Evolutionary conservation across 1,140 invertebrate genomes (phyloP), one percentile per base, ranked within the genome.

Genomic region (Neotoxoptera formosana): DNA sequence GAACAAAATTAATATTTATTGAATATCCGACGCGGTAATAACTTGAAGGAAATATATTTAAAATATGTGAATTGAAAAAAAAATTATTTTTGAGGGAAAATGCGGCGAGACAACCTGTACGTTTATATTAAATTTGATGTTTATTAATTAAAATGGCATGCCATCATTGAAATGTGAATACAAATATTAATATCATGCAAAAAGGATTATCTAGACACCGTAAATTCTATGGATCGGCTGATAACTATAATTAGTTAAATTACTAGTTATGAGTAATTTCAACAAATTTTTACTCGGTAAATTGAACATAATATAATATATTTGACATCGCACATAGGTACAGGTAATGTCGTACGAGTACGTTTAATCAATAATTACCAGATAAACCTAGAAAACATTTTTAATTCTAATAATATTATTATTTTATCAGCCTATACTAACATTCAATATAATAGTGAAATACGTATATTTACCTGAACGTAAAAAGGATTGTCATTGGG

Each of bases 401-500:
- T n/a, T 0, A 67, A n/a, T 67, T 67, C 60, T 67, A 14, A 67
- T 67, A n/a, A 67, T n/a, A n/a, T n/a, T 67, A n/a, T 67, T 67
- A 67, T 67, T 67, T 67, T n/a, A 67, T 67, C 4, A 7, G 4
- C 60, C 6, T 67, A 21, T 53, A 67, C 11, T 67, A 60, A 60
- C 8, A 67, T 67, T 67, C 30, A 17, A 67, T 30, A 67, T 67
- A 67, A 23, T 67, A n/a, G 67, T 67, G 25, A 90, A 60, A 60
- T 60, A 60, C 17, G 45, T 36, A 47, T 60, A 84, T 53, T 84
- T 53, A 93, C 91, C 76, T 93, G 91, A 41, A 93, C 48, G 25
- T 93, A 93, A 86, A 93, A 93, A 11, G 91, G 91, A 93, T 93
- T 93, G 7, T 86, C 30, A 9, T 41, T 84, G 17, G 91, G 91